Evolutionary conservation across 1,140 invertebrate species (phyloP), one percentile per base, ranked within the genome.

Genomic region (Euwallacea similis): DNA sequence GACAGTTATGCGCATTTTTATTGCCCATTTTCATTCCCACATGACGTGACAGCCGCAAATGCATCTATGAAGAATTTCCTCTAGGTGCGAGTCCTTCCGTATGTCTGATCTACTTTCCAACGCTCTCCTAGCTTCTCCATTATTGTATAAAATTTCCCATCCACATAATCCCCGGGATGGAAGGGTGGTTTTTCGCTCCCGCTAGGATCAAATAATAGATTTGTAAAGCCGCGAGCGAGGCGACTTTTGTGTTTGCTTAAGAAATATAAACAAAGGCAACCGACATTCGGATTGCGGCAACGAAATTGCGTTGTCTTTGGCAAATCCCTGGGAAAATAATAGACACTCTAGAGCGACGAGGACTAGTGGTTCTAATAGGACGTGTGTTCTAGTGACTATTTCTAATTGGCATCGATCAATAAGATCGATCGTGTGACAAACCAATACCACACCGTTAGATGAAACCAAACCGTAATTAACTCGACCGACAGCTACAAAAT

Each of bases 1-100:
- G 61, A 64, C 61, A 8, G 44, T 64, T 64, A 64, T 50, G 61
- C 16, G 11, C 61, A 15, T 47, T 64, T 64, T 64, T 64, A 64
- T 64, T 41, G 41, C 11, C 21, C 58, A 42, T 60, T 60, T 58
- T 58, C 21, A 58, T 58, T 58, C 16, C 55, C 55, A 21, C 9
- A 15, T 16, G 21, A 58, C 55, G 16, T 15, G 10, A 16, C 6
- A 58, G 0, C 10, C 46, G 2, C 13, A 21, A 13, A 58, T 10
- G 9, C 46, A 50, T 50, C 46, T 33, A 33, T 33, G 21, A 33
- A 33, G 21, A 33, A 33, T 33, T 33, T 33, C 21, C 21, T 33
- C 21, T 33, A 33, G 21, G 21, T 50, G 47, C 10, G 47, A 50
- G 10, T 50, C 13, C 6, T 13, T 50, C 10, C 13, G 47, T 10